A percentile compares a stretch with the other conserved stretches of the same genome.
These are phyloP conservation scores for Frankliniella fusca DNA, from an alignment of 2,888 invertebrate species.

Conservation along the genomic window DNA sequence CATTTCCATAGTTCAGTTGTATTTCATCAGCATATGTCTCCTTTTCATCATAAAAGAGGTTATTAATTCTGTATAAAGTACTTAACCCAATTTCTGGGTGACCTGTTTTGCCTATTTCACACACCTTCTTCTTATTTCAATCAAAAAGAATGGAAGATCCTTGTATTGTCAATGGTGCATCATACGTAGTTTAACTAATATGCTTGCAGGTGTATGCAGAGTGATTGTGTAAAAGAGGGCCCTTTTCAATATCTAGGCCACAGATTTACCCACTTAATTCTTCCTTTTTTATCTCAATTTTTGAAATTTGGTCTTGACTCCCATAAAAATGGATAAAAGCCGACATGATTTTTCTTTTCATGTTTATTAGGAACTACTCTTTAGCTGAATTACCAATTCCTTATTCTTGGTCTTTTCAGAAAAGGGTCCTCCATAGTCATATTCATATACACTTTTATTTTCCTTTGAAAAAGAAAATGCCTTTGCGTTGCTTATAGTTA, in stretches of 20 bases:
- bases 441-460: neutral
- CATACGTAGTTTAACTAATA: neutral
- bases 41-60: too few relatives aligned
- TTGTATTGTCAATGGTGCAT: neutral
- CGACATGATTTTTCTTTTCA: neutral
- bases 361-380: neutral
- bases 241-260: neutral
- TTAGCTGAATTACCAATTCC: too few relatives aligned
- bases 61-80: neutral
- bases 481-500: too few relatives aligned
- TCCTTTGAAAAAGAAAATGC: too few relatives aligned
- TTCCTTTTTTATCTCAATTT: neutral
- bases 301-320: neutral
- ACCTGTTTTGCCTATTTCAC: neutral
- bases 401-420: too few relatives aligned
- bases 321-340: neutral
- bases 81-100: constrained; percentile 9
- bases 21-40: neutral
- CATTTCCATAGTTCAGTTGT: neutral
- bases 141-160: neutral
- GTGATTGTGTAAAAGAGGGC: neutral
- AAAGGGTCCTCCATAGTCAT: neutral
- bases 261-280: neutral
- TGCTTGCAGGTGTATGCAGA: neutral
- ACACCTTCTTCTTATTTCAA: neutral